Evolutionary conservation across 2,888 invertebrate species (phyloP).

Genomic region (Drosophila diplacantha): DNA sequence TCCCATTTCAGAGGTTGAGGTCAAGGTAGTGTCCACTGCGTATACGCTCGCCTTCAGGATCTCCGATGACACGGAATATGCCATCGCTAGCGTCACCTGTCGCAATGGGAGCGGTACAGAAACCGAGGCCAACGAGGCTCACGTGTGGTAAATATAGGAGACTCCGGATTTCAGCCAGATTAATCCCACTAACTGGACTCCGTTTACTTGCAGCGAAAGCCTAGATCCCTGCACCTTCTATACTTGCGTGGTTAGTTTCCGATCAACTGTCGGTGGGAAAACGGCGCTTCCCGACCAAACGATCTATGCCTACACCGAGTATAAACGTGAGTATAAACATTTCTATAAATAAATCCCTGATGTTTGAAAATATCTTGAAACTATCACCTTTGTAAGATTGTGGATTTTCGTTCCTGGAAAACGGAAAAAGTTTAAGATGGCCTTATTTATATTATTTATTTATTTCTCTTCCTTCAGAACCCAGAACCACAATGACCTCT

Average conservation of each 20-base stretch:
- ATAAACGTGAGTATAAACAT: slow-evolving; percentile 55
- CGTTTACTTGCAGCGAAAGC: slow-evolving; percentile 53
- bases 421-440: neutral
- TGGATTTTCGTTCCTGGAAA: neutral
- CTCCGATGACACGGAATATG: slow-evolving; percentile 51
- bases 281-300: slow-evolving; percentile 34
- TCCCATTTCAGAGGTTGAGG: slow-evolving; percentile 35
- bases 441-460: no score
- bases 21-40: slow-evolving; percentile 48
- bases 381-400: neutral
- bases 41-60: slow-evolving; percentile 59
- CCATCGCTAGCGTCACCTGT: slow-evolving; percentile 62
- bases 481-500: slow-evolving; percentile 45
- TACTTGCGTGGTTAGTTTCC: slow-evolving; percentile 52
- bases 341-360: neutral
- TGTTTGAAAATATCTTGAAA: neutral
- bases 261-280: slow-evolving; percentile 28
- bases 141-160: slow-evolving; percentile 59
- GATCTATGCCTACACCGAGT: slow-evolving; percentile 58
- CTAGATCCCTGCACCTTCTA: slow-evolving; percentile 74
- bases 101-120: slow-evolving; percentile 39
- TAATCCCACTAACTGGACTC: no score
- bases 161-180: no score
- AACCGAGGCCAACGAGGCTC: slow-evolving; percentile 40
- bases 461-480: slow-evolving; percentile 44